These are phyloP conservation scores for Limnephilus lunatus DNA, from an alignment of 2,888 invertebrate genomes.

Conservation along the genomic window DNA sequence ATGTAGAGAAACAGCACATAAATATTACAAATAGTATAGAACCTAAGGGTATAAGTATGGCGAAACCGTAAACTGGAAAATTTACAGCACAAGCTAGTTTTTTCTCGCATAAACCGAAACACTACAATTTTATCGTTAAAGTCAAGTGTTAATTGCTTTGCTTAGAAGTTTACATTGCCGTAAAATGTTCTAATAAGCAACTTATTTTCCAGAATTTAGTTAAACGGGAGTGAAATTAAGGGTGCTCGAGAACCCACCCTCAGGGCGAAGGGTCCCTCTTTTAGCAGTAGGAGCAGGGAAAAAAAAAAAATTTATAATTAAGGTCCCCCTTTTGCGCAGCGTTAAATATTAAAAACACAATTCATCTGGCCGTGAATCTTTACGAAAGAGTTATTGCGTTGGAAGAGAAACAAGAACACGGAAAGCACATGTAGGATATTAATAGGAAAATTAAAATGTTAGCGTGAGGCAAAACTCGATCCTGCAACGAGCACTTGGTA, in stretches of 20 bases:
- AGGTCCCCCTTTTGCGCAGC: constrained; percentile 5
- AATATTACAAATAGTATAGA: neutral
- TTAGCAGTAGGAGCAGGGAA: too few species aligned
- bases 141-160: neutral
- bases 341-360: constrained; percentile 26
- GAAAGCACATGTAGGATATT: neutral
- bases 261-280: neutral
- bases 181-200: constrained; percentile 18
- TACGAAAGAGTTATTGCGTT: neutral
- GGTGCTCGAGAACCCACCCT: neutral
- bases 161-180: constrained; percentile 9
- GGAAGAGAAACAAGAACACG: neutral
- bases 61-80: neutral
- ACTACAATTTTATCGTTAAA: neutral
- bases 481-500: neutral
- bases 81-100: neutral
- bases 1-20: neutral
- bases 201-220: neutral
- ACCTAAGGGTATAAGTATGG: neutral
- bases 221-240: constrained; percentile 7
- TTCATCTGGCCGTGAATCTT: constrained; percentile 33
- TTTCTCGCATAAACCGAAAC: neutral
- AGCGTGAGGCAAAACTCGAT: neutral
- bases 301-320: constrained; percentile 18
- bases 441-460: neutral